Percentiles rank a stretch among this genome's conserved stretches.
Evolutionary conservation across 2,888 invertebrate genomes (phyloP).

Genomic region (Cephalotes varians): DNA sequence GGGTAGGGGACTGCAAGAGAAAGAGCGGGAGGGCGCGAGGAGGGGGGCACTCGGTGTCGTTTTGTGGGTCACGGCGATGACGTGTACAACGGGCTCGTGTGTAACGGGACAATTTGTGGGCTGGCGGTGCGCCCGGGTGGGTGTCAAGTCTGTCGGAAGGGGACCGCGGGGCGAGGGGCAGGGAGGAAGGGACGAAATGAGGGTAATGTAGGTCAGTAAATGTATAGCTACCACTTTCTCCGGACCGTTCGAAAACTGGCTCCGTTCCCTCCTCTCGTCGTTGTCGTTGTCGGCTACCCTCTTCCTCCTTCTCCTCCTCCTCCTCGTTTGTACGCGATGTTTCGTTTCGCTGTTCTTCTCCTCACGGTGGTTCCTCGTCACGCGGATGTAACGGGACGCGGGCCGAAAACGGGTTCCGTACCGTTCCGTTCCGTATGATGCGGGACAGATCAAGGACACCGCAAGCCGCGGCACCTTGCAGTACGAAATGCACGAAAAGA

Average conservation of each 20-base stretch:
- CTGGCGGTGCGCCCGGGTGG: constrained; percentile 71
- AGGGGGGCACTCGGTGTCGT: constrained; percentile 59
- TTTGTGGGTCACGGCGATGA: constrained; percentile 79
- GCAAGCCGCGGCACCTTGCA: constrained; percentile 47
- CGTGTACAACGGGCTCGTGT: constrained; percentile 72
- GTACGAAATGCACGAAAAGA: constrained; percentile 14
- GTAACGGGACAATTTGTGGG: constrained; percentile 78
- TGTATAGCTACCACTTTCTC: constrained; percentile 84
- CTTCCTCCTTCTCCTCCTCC: constrained; percentile 16
- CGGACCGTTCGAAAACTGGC: constrained; percentile 84
- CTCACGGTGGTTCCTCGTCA: constrained; percentile 62
- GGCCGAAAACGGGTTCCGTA: constrained; percentile 74
- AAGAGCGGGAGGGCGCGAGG: constrained; percentile 38
- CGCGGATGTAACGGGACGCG: constrained; percentile 79
- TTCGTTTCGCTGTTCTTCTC: constrained; percentile 20
- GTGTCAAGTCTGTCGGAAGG: constrained; percentile 58
- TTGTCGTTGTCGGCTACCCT: constrained; percentile 25
- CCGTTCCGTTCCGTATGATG: constrained; percentile 59
- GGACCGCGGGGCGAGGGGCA: constrained; percentile 21
- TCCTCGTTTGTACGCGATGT: constrained; percentile 44
- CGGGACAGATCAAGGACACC: constrained; percentile 78
- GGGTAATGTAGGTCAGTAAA: constrained; percentile 85
- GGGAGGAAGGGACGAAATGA: constrained; percentile 64
- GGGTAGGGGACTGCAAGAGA: constrained; percentile 24
- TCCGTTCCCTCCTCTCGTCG: constrained; percentile 58